Conservation (phyloP, 1,140 invertebrate species). For the Sitophilus oryzae region DNA sequence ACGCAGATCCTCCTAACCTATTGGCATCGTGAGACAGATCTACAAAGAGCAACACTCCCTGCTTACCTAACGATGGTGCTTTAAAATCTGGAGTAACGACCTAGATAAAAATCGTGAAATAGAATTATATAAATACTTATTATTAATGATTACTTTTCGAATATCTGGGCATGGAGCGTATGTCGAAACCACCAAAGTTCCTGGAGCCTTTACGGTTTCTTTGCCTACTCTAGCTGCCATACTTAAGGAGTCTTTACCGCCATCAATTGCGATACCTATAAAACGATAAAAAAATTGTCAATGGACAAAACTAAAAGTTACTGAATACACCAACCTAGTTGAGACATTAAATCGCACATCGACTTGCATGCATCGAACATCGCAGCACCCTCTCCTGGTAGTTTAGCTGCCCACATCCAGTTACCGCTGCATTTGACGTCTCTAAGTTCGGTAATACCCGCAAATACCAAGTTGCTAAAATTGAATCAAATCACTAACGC, state of each 20-base stretch:
- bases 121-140: not conserved
- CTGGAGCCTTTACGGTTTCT: conserved; percentile 79
- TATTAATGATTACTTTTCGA: conserved; percentile 47
- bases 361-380: conserved; percentile 82
- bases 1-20: conserved; percentile 82
- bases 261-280: conserved; percentile 78
- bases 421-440: conserved; percentile 97
- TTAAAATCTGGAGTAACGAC: conserved; percentile 85
- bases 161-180: conserved; percentile 93
- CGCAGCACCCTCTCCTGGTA: conserved; percentile 82
- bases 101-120: conserved; percentile 1
- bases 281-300: not conserved
- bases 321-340: conserved; percentile 53
- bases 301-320: not conserved
- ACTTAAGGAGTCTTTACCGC: conserved; percentile 95
- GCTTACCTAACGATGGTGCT: conserved; percentile 50
- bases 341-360: conserved; percentile 81
- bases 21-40: conserved; percentile 59
- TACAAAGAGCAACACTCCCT: conserved; percentile 60
- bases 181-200: conserved; percentile 88
- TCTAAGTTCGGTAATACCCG: conserved; percentile 72
- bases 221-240: conserved; percentile 85
- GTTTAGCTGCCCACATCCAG: conserved; percentile 99
- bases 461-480: conserved; percentile 97
- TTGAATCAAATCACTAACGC: too few species aligned